Conservation (phyloP, 2,797 vertebrate genomes). For the Huso huso region DNA sequence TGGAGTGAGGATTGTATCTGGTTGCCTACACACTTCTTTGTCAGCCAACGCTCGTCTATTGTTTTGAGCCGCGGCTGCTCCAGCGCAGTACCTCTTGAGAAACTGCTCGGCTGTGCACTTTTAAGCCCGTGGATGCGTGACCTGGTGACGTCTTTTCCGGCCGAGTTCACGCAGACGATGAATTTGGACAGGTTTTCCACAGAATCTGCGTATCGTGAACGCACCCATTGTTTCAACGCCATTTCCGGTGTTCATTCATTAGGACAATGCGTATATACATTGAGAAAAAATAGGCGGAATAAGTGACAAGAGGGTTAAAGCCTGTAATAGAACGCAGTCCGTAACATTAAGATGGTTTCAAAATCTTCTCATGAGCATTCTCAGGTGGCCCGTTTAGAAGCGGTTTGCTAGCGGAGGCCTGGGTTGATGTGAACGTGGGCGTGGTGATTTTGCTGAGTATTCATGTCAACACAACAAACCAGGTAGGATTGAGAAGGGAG, state of each 20-base stretch:
- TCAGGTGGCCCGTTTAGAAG: slow-evolving; percentile 26
- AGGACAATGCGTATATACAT: slow-evolving; percentile 13
- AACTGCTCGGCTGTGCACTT: too few relatives aligned
- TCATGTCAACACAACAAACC: slow-evolving; percentile 39
- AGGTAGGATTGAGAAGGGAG: background rate
- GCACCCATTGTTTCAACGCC: slow-evolving; percentile 50
- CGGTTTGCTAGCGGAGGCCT: slow-evolving; percentile 39
- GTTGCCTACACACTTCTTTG: too few relatives aligned
- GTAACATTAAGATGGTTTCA: slow-evolving; percentile 2
- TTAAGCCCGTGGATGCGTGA: too few relatives aligned
- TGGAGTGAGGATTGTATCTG: too few relatives aligned
- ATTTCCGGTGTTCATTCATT: slow-evolving; percentile 44
- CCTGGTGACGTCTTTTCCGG: too few relatives aligned
- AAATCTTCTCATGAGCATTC: background rate
- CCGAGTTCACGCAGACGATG: too few relatives aligned
- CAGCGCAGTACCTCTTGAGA: too few relatives aligned
- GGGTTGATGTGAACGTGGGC: slow-evolving; percentile 38
- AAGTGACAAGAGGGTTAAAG: slow-evolving; percentile 37
- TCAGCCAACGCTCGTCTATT: too few relatives aligned
- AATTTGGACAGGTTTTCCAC: too few relatives aligned
- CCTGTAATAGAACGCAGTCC: background rate
- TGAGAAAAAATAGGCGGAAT: slow-evolving; percentile 25
- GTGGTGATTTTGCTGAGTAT: slow-evolving; percentile 32
- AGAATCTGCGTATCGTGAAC: too few relatives aligned
- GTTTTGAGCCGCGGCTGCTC: too few relatives aligned